Evolutionary conservation across 2,113 vertebrate genomes (phyloP).

Genomic region (Hemiprocne comata): DNA sequence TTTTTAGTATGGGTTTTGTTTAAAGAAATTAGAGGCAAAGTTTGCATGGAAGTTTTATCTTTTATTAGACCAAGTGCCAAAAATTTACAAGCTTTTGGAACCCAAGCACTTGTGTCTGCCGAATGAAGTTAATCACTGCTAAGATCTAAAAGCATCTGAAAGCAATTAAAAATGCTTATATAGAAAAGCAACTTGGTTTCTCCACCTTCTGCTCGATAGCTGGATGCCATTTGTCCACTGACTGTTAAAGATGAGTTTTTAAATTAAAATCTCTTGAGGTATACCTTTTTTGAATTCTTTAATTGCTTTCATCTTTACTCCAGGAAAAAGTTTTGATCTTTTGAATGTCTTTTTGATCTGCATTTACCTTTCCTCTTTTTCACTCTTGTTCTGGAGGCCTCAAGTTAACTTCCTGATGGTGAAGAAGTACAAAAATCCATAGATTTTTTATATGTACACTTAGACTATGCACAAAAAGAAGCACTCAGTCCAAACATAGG

Average conservation of each 20-base stretch:
- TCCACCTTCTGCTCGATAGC: constrained; percentile 7
- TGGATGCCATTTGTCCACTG: background rate
- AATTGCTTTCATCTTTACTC: background rate
- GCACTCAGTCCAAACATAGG: background rate
- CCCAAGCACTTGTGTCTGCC: background rate
- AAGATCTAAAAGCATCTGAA: constrained; percentile 11
- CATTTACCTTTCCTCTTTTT: background rate
- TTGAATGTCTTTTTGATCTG: background rate
- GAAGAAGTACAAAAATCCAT: background rate
- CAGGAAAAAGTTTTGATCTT: background rate
- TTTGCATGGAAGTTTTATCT: background rate
- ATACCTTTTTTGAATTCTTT: background rate
- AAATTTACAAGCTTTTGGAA: background rate
- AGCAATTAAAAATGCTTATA: constrained; percentile 27
- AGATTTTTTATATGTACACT: background rate
- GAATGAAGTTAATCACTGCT: constrained; percentile 2
- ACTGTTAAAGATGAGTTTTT: background rate
- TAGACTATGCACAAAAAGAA: background rate
- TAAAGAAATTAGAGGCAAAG: background rate
- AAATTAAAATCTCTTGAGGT: background rate
- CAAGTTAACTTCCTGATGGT: background rate
- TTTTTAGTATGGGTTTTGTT: background rate
- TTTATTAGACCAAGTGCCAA: background rate
- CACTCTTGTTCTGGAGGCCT: background rate
- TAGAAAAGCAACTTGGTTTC: background rate